Percentiles rank a stretch among this genome's conserved stretches.
phyloP scores from a whole-genome alignment of 2,888 invertebrate species.

The Mesorhabditis spiculigera region DNA sequence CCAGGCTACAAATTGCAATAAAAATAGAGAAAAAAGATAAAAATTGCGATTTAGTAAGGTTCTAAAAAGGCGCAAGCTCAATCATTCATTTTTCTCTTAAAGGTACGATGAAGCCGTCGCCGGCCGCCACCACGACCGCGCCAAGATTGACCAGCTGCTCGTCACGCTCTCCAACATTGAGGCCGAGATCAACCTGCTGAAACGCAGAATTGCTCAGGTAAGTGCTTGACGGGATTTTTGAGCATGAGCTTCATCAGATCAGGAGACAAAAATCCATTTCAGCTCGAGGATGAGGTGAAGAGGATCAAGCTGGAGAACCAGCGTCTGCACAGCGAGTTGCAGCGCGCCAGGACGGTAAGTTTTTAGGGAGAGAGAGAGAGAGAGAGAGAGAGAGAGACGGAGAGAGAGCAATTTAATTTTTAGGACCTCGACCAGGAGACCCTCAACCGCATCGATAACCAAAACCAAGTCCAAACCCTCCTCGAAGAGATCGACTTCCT shows the following conservation, averaged over 20 bases:
- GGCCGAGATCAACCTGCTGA: conserved; percentile 60
- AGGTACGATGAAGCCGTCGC: conserved; percentile 57
- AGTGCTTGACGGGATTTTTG: not conserved
- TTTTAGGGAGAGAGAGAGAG: not conserved
- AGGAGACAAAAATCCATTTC: not conserved
- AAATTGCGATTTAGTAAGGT: too few species aligned
- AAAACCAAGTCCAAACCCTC: conserved; percentile 63
- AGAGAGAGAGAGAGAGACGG: too few species aligned
- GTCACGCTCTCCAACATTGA: conserved; percentile 61
- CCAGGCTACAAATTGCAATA: not conserved
- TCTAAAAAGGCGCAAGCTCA: too few species aligned
- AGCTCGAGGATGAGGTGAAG: conserved; percentile 52
- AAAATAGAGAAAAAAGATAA: too few species aligned
- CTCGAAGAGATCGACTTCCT: conserved; percentile 64
- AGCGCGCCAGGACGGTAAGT: conserved; percentile 57
- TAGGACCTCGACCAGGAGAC: conserved; percentile 64
- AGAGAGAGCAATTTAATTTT: conserved; percentile 8
- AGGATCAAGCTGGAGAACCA: conserved; percentile 60
- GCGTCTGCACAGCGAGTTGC: conserved; percentile 55
- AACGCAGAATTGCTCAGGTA: conserved; percentile 36
- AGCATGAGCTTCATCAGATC: not conserved
- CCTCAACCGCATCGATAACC: conserved; percentile 62
- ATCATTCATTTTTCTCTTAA: not conserved
- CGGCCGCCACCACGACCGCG: conserved; percentile 56
- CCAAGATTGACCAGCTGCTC: conserved; percentile 61